Evolutionary conservation across 2,888 invertebrate genomes (phyloP).

Genomic region (Trachelus iudaicus): DNA sequence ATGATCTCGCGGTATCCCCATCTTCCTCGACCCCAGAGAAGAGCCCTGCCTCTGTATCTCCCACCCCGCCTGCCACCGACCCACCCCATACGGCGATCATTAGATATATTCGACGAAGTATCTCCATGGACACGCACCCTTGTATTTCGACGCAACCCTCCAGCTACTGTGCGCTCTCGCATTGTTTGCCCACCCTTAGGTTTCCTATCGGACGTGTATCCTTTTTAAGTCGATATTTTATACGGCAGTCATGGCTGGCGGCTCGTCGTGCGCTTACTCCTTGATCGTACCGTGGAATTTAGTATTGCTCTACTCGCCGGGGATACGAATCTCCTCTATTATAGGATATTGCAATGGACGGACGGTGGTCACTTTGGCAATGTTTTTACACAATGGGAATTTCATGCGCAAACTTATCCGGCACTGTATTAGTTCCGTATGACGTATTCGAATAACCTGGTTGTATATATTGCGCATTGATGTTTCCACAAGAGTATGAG

Average conservation of each 20-base stretch:
- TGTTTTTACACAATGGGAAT: neutral
- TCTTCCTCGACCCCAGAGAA: neutral
- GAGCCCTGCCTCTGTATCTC: neutral
- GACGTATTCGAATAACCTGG: neutral
- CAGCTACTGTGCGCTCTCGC: neutral
- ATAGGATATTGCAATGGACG: neutral
- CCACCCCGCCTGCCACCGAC: neutral
- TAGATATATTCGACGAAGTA: neutral
- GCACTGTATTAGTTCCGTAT: neutral
- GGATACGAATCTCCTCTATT: neutral
- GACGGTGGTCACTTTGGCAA: neutral
- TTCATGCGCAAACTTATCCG: neutral
- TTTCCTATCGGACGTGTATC: neutral
- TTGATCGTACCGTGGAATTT: neutral
- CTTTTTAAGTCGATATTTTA: neutral
- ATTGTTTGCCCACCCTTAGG: neutral
- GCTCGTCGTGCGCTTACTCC: neutral
- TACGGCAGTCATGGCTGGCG: neutral
- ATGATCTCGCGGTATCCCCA: neutral
- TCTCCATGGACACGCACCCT: neutral
- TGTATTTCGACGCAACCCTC: neutral
- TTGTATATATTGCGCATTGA: neutral
- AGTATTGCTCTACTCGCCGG: neutral
- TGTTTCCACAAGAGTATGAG: neutral
- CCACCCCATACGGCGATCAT: neutral